Evolutionary conservation across 2,797 vertebrate species (phyloP).

Genomic region (Sparidentex hasta): DNA sequence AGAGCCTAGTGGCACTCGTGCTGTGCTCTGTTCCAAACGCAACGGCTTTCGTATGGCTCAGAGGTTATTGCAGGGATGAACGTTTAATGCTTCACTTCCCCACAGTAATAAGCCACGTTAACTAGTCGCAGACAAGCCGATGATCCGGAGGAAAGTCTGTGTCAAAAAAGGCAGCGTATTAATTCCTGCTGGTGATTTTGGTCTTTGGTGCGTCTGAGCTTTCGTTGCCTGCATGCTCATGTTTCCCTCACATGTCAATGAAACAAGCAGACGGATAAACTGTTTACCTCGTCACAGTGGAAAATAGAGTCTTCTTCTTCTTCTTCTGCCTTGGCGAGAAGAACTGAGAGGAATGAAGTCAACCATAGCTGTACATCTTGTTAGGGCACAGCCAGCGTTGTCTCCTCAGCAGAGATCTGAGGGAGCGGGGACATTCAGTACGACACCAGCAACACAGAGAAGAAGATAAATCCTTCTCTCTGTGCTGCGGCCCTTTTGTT

Average conservation of each 20-base stretch:
- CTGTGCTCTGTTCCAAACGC: slow-evolving; percentile 62
- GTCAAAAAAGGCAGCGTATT: slow-evolving; percentile 34
- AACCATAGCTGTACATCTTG: slow-evolving; percentile 32
- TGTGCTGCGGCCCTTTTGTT: slow-evolving; percentile 53
- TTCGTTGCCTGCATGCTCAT: slow-evolving; percentile 38
- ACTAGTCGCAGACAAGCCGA: slow-evolving; percentile 42
- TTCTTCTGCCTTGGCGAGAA: slow-evolving; percentile 24
- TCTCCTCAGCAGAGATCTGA: slow-evolving; percentile 45
- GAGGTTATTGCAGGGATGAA: slow-evolving; percentile 71
- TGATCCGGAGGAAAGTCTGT: slow-evolving; percentile 52
- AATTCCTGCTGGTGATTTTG: slow-evolving; percentile 71
- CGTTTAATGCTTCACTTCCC: slow-evolving; percentile 69
- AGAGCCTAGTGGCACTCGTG: slow-evolving; percentile 52
- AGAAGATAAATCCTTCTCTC: slow-evolving; percentile 33
- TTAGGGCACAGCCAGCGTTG: slow-evolving; percentile 40
- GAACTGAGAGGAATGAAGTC: slow-evolving; percentile 37
- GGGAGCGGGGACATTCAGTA: slow-evolving; percentile 34
- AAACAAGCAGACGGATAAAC: slow-evolving; percentile 24
- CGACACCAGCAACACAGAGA: slow-evolving; percentile 58
- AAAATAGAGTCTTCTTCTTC: slow-evolving; percentile 15
- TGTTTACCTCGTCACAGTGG: slow-evolving; percentile 15
- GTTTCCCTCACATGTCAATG: slow-evolving; percentile 25
- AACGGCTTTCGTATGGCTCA: slow-evolving; percentile 71
- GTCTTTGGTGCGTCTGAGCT: slow-evolving; percentile 32
- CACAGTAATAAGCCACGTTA: slow-evolving; percentile 70